Percentiles rank a stretch among this genome's conserved stretches.
These are phyloP conservation scores for Acleris sparsana DNA, from an alignment of 2,888 invertebrate genomes.

Conservation along the genomic window DNA sequence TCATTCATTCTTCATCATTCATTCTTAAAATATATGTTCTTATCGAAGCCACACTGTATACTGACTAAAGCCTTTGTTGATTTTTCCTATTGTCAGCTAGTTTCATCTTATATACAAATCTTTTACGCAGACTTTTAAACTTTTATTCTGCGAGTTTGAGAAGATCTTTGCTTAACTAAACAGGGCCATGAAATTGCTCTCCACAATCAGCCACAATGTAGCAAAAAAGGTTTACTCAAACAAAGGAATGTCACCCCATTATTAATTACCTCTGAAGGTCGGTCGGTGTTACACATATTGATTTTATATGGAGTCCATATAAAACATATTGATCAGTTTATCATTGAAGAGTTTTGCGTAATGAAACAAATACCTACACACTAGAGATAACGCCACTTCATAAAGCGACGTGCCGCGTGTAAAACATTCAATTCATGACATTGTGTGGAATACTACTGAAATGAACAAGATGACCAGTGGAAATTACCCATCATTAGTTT, in stretches of 20 bases:
- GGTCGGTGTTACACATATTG: constrained; percentile 46
- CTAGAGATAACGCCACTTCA: constrained; percentile 58
- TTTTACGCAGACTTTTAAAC: too few species aligned
- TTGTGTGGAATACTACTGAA: constrained; percentile 25
- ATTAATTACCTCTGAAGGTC: constrained; percentile 6
- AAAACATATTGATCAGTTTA: too few species aligned
- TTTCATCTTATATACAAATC: too few species aligned
- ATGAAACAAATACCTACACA: constrained; percentile 56
- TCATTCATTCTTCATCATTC: too few species aligned
- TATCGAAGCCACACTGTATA: too few species aligned
- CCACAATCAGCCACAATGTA: not conserved
- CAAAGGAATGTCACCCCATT: constrained; percentile 11
- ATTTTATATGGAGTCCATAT: constrained; percentile 51
- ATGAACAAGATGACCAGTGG: not conserved
- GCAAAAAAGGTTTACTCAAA: not conserved
- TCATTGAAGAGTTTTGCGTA: constrained; percentile 53
- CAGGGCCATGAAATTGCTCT: too few species aligned
- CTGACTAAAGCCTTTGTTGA: too few species aligned
- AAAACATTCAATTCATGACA: constrained; percentile 37
- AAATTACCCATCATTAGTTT: not conserved
- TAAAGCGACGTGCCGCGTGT: constrained; percentile 43
- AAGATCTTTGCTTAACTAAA: too few species aligned
- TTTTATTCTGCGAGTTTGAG: too few species aligned
- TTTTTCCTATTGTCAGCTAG: too few species aligned
- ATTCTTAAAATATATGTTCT: too few species aligned